Evolutionary conservation across 2,797 vertebrate genomes (phyloP).

Genomic region (Potorous gilbertii): DNA sequence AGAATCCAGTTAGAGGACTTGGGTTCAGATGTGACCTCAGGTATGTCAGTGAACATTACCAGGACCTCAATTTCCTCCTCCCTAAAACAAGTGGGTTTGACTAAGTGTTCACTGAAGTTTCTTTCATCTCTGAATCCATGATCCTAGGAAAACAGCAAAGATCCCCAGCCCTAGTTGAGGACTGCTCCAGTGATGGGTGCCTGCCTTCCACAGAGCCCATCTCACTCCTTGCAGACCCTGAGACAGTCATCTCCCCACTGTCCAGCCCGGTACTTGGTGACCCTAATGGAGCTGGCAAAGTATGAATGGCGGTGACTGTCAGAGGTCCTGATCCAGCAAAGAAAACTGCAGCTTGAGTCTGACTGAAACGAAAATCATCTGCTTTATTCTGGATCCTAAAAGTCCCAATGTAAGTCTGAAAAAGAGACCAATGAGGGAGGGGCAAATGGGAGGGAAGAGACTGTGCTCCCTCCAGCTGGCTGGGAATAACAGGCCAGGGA

Average conservation of each 20-base stretch:
- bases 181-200: neutral
- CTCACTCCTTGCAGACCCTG: neutral
- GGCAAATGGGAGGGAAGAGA: neutral
- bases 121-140: neutral
- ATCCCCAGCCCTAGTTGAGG: neutral
- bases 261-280: neutral
- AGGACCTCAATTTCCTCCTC: neutral
- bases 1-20: neutral
- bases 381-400: conserved; percentile 83
- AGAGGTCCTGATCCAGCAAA: conserved; percentile 12
- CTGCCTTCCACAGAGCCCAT: neutral
- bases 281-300: neutral
- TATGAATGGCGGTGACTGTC: neutral
- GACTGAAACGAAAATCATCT: conserved; percentile 79
- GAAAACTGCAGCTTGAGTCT: conserved; percentile 54
- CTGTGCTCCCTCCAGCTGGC: neutral
- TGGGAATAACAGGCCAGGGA: neutral
- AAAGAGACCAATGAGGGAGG: conserved; percentile 61
- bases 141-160: neutral
- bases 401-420: conserved; percentile 67
- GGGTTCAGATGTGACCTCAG: neutral
- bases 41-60: neutral
- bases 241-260: neutral
- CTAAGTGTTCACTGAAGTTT: neutral
- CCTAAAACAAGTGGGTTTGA: neutral